Percentiles rank a stretch among this genome's conserved stretches.
Conservation (phyloP, 2,797 vertebrate genomes). For the Leucoraja ocellata region DNA sequence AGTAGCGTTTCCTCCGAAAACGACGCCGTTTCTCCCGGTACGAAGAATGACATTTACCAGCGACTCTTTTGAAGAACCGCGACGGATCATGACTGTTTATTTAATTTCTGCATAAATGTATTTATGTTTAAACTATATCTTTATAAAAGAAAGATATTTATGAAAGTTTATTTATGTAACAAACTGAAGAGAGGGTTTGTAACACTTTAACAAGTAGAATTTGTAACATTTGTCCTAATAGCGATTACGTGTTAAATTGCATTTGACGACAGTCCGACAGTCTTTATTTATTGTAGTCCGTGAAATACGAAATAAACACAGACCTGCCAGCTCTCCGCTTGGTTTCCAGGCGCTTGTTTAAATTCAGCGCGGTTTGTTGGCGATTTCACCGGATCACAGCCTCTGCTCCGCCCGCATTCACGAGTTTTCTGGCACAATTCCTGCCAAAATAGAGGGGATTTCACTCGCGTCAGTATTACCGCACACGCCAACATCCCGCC, state of each 20-base stretch:
- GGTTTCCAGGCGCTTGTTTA: background rate
- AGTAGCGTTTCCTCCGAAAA: conserved; percentile 45
- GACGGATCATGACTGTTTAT: conserved; percentile 76
- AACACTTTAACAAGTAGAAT: conserved; percentile 52
- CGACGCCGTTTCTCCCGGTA: conserved; percentile 63
- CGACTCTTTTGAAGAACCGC: conserved; percentile 58
- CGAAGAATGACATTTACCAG: conserved; percentile 69
- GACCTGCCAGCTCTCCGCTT: background rate
- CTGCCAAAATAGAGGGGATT: too few relatives aligned
- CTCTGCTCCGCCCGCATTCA: background rate
- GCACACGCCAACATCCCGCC: too few relatives aligned
- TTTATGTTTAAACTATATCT: conserved; percentile 99
- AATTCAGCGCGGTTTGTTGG: background rate
- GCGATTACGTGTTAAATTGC: conserved; percentile 56
- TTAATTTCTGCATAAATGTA: conserved; percentile 95
- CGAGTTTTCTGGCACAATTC: too few relatives aligned
- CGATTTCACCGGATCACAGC: background rate
- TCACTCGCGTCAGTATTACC: too few relatives aligned
- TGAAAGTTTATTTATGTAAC: conserved; percentile 99
- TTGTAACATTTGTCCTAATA: conserved; percentile 87
- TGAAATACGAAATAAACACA: conserved; percentile 3
- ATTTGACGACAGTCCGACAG: conserved; percentile 18
- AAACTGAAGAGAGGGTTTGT: conserved; percentile 74
- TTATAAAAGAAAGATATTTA: conserved; percentile 99
- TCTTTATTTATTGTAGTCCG: conserved; percentile 33